These are phyloP conservation scores for Coranthus polyacanthus DNA, from an alignment of 2,797 vertebrate species.

Conservation along the genomic window DNA sequence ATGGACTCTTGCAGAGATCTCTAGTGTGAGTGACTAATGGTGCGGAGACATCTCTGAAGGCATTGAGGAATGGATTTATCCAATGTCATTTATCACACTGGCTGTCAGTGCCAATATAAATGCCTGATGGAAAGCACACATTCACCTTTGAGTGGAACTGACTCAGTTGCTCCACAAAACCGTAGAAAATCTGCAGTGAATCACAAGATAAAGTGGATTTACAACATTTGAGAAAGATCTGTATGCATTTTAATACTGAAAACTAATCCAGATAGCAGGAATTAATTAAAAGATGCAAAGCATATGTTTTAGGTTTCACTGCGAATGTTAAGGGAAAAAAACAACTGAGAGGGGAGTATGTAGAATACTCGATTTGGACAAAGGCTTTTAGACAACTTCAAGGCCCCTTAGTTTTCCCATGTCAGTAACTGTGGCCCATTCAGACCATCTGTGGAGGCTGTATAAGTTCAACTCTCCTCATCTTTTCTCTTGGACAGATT, in stretches of 20 bases:
- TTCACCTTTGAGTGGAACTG: slow-evolving; percentile 67
- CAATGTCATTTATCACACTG: slow-evolving; percentile 70
- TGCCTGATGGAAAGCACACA: slow-evolving; percentile 69
- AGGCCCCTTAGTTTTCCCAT: slow-evolving; percentile 48
- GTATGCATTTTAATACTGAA: slow-evolving; percentile 28
- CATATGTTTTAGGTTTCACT: neutral
- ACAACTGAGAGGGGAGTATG: slow-evolving; percentile 28
- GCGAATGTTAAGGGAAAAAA: neutral
- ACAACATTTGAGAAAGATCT: slow-evolving; percentile 21
- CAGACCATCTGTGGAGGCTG: slow-evolving; percentile 51
- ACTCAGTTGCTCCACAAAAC: slow-evolving; percentile 41
- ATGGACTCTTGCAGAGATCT: slow-evolving; percentile 78
- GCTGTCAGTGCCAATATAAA: slow-evolving; percentile 78
- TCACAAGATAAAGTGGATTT: slow-evolving; percentile 40
- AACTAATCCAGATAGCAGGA: slow-evolving; percentile 9
- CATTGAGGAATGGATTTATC: slow-evolving; percentile 80
- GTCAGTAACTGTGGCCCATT: slow-evolving; percentile 24
- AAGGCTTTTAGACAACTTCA: slow-evolving; percentile 29
- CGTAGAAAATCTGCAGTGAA: slow-evolving; percentile 36
- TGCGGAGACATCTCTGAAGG: slow-evolving; percentile 76
- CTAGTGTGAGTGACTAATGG: slow-evolving; percentile 81
- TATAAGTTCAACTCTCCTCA: slow-evolving; percentile 34
- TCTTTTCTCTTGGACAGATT: slow-evolving; percentile 35
- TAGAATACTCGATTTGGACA: slow-evolving; percentile 13
- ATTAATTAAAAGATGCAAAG: slow-evolving; percentile 3